Base-by-base conservation (phyloP, 2,888 invertebrate species). In the Hipparchia semele region DNA sequence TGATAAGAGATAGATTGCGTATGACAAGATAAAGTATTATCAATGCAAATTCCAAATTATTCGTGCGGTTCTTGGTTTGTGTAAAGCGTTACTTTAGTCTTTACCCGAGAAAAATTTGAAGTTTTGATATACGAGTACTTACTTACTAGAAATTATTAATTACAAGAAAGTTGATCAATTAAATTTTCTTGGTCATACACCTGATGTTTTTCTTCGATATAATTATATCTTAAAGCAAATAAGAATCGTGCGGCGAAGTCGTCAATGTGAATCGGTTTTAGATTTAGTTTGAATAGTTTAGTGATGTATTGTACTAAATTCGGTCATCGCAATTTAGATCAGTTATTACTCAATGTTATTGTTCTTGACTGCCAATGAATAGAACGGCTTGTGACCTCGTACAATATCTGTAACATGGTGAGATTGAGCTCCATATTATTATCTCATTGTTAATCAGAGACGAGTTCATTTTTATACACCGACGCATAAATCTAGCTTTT, bases 321-420 rank as follows among this genome's bases (percentile, higher is more conserved):
- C 60, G 71, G 49, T 70, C 62, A 72, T 72, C 69, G 64, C 64
- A 68, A 70, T 72, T 73, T 67, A 59, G 68, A 65, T 56, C 65
- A 73, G 64, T 71, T 73, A 68, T 70, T 72, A 71, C 39, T 60
- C 56, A 60, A 60, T 56, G 71, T 45, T 66, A 70, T 68, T 76
- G 68, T 74, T 69, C 54, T 60, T 66, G 70, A 62, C 49, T 68
- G 60, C 54, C 67, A 72, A 68, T 68, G 56, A 70, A 61, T 74
- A 70, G 69, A 73, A 75, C 23, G 59, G 64, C 49, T 56, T 61
- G 9, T 71, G 73, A 61, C 73, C 75, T 65, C 67, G 71, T 68
- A 70, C 13, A 65, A 39, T 70, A 53, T 65, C 51, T 65, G 13
- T 33, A 65, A 33, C 12, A 39, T 60, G 62, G 3, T 62, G 62